phyloP scores from a whole-genome alignment of 1,140 invertebrate species.

The Drusus annulatus region DNA sequence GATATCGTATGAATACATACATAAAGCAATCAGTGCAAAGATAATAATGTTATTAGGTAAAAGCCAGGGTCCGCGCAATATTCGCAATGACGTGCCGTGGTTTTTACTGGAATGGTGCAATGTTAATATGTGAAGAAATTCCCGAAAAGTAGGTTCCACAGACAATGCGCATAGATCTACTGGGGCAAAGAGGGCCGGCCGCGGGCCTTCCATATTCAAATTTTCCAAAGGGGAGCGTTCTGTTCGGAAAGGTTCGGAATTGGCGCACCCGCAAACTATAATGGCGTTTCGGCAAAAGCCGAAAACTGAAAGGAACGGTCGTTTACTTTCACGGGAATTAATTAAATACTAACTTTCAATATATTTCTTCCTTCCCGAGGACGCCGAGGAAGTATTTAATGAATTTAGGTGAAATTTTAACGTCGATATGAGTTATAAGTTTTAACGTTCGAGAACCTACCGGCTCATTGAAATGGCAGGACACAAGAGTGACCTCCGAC shows the following conservation, averaged over 20 bases:
- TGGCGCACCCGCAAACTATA: constrained; percentile 23
- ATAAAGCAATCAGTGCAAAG: too few species aligned
- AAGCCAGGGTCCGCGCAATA: too few species aligned
- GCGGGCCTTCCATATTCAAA: constrained; percentile 19
- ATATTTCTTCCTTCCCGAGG: constrained; percentile 8
- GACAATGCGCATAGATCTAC: background rate
- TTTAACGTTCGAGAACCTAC: too few species aligned
- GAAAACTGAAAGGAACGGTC: background rate
- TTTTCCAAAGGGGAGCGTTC: constrained; percentile 9
- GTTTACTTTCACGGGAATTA: constrained; percentile 21
- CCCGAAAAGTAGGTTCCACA: background rate
- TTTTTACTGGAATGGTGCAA: too few species aligned
- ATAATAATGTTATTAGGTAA: too few species aligned
- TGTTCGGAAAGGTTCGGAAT: constrained; percentile 10
- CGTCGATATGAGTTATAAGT: background rate
- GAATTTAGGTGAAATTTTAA: constrained; percentile 19
- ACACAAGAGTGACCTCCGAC: background rate
- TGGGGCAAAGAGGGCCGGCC: background rate
- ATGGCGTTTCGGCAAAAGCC: constrained; percentile 15
- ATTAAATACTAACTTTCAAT: constrained; percentile 35
- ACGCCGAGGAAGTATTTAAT: constrained; percentile 13
- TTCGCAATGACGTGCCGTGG: too few species aligned
- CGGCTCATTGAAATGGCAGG: too few species aligned
- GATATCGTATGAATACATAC: too few species aligned
- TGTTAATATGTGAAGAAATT: background rate